A percentile compares a stretch with the other conserved stretches of the same genome.
These are phyloP conservation scores for Megalonaias nervosa DNA, from an alignment of 1,140 invertebrate species.

Conservation along the genomic window DNA sequence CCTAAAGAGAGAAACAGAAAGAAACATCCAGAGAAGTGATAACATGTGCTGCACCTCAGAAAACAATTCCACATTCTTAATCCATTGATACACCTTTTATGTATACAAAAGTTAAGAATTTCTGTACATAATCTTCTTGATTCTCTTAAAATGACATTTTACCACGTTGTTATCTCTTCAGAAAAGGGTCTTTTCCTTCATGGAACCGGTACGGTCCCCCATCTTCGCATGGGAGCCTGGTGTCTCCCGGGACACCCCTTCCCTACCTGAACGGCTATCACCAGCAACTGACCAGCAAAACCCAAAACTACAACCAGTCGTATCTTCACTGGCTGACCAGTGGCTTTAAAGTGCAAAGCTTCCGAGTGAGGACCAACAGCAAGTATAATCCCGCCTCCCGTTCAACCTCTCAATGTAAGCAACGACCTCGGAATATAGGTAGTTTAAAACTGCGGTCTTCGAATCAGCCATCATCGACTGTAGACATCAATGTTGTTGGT, in stretches of 20 bases:
- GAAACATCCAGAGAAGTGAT: no score
- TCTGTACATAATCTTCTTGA: no score
- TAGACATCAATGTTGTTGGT: slow-evolving; percentile 19
- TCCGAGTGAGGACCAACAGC: slow-evolving; percentile 6
- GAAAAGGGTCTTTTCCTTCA: no score
- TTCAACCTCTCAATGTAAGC: slow-evolving; percentile 21
- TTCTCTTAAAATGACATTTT: no score
- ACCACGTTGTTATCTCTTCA: no score
- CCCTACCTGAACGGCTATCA: slow-evolving; percentile 21
- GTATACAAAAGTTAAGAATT: no score
- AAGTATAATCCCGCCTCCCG: slow-evolving; percentile 19
- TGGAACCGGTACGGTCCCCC: slow-evolving; percentile 14
- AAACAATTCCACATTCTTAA: no score
- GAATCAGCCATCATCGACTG: background rate
- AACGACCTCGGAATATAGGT: slow-evolving; percentile 18
- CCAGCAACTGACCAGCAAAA: slow-evolving; percentile 21
- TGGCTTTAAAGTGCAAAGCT: slow-evolving; percentile 36
- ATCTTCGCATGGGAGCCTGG: slow-evolving; percentile 6
- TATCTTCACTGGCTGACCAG: slow-evolving; percentile 28
- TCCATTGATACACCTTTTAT: no score
- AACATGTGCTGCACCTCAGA: no score
- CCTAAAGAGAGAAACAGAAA: no score
- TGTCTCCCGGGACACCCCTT: slow-evolving; percentile 26
- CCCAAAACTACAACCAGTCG: slow-evolving; percentile 29
- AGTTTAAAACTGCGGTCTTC: background rate